These are phyloP conservation scores for Yasuhikotakia modesta DNA, from an alignment of 2,797 vertebrate species.

Conservation along the genomic window DNA sequence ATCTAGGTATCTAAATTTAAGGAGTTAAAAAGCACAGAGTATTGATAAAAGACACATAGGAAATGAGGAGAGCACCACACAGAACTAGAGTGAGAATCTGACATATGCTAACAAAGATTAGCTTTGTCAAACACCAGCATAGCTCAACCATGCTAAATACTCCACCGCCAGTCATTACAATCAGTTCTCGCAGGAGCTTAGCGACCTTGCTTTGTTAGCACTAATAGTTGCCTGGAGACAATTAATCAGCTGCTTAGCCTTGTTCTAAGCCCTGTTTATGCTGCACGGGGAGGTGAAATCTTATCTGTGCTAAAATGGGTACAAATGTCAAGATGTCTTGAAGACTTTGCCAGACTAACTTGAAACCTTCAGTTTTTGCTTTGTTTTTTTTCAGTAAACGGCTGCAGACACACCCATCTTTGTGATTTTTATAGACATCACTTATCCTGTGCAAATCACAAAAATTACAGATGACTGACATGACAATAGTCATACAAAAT, in stretches of 20 bases:
- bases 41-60: neutral
- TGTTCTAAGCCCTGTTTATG: conserved; percentile 6
- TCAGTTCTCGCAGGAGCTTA: conserved; percentile 24
- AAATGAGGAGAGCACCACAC: neutral
- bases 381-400: neutral
- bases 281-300: conserved; percentile 6
- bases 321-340: conserved; percentile 15
- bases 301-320: conserved; percentile 14
- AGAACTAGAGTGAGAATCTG: conserved; percentile 13
- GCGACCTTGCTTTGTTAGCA: conserved; percentile 46
- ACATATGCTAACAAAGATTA: conserved; percentile 22
- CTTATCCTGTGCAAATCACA: neutral
- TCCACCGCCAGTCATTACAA: conserved; percentile 21
- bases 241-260: conserved; percentile 38
- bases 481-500: neutral
- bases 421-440: neutral
- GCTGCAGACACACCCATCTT: too few relatives aligned
- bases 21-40: too few relatives aligned
- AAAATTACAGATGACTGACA: neutral
- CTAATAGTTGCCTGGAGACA: conserved; percentile 46
- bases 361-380: neutral
- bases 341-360: conserved; percentile 9
- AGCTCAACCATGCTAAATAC: conserved; percentile 28
- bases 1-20: neutral
- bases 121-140: conserved; percentile 18